Evolutionary conservation across 2,888 invertebrate genomes (phyloP).

Genomic region (Agrilus biguttatus): DNA sequence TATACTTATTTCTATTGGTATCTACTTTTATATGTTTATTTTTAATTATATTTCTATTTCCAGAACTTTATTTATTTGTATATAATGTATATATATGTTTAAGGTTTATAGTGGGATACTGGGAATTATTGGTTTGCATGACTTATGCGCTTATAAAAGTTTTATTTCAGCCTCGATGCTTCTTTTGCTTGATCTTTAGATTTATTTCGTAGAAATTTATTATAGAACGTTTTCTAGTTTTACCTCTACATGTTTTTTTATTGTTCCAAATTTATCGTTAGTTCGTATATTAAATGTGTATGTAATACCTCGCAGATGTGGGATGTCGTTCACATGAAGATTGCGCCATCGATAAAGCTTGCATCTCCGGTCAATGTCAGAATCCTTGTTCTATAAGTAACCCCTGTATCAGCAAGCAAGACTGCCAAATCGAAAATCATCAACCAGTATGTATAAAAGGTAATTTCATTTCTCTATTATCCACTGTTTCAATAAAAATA

Average conservation of each 20-base stretch:
- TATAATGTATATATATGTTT: no score
- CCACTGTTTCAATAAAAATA: neutral
- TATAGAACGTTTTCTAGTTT: slow-evolving; percentile 7
- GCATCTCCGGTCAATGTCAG: slow-evolving; percentile 62
- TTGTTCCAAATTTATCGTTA: slow-evolving; percentile 7
- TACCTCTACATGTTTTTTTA: neutral
- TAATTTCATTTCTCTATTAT: slow-evolving; percentile 20
- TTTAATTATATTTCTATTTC: no score
- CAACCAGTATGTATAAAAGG: slow-evolving; percentile 74
- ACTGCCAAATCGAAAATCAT: slow-evolving; percentile 71
- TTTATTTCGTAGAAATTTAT: slow-evolving; percentile 4
- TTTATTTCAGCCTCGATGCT: no score
- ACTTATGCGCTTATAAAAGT: no score
- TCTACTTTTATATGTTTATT: no score
- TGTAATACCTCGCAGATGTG: slow-evolving; percentile 41
- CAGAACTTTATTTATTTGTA: no score
- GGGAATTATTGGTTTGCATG: no score
- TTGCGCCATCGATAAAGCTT: slow-evolving; percentile 63
- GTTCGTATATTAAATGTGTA: slow-evolving; percentile 14
- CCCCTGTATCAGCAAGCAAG: slow-evolving; percentile 60
- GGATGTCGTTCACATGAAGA: slow-evolving; percentile 68
- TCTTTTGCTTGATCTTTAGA: slow-evolving; percentile 3
- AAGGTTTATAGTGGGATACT: no score
- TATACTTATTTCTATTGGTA: no score
- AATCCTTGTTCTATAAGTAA: slow-evolving; percentile 67